Conservation (phyloP, 2,797 vertebrate genomes). For the Dendrocincla tyrannina region DNA sequence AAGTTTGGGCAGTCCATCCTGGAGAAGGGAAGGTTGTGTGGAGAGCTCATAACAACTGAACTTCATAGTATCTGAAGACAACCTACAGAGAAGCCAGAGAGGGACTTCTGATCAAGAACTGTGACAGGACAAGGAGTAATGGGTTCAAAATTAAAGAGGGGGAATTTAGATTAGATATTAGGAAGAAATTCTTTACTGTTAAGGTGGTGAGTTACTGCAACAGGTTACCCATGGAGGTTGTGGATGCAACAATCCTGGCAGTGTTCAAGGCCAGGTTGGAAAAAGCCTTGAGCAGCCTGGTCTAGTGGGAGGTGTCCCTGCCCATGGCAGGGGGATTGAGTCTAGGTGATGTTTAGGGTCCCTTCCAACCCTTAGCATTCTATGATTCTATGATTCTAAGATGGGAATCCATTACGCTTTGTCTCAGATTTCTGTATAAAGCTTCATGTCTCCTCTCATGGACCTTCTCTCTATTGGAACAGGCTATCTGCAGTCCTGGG, state of each 20-base stretch:
- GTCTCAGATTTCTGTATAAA: neutral
- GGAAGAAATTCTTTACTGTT: neutral
- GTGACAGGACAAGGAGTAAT: neutral
- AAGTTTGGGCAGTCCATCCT: neutral
- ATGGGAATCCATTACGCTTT: neutral
- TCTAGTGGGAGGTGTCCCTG: neutral
- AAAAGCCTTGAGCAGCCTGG: neutral
- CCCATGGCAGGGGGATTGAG: neutral
- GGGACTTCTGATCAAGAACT: neutral
- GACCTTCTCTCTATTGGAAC: neutral
- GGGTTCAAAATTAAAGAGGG: neutral
- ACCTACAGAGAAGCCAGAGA: neutral
- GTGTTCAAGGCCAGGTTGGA: neutral
- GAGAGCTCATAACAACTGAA: no score
- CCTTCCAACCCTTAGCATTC: neutral
- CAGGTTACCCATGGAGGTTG: neutral
- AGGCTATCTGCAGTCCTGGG: neutral
- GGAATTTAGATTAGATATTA: neutral
- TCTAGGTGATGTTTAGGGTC: neutral
- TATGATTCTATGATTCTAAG: neutral
- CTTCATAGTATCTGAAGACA: neutral
- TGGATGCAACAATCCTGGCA: no score
- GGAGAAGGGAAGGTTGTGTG: neutral
- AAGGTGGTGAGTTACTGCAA: neutral
- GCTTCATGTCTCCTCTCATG: neutral